phyloP scores from a whole-genome alignment of 2,888 invertebrate genomes.

The Microchrysa polita region DNA sequence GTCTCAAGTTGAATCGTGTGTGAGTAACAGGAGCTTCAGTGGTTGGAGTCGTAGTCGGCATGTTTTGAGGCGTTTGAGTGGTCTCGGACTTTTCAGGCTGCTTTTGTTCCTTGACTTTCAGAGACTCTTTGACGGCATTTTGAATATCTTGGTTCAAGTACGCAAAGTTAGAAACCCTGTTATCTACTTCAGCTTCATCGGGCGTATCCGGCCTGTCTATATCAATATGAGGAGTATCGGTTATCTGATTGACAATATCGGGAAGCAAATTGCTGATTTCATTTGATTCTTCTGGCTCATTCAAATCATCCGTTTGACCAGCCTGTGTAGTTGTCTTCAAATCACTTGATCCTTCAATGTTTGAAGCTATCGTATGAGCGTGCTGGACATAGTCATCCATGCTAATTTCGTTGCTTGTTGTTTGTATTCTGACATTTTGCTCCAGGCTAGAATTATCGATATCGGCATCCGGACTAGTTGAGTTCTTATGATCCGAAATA shows the following conservation, averaged over 20 bases:
- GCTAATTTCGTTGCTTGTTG: constrained; percentile 56
- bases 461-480: background rate
- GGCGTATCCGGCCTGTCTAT: background rate
- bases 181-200: constrained; percentile 45
- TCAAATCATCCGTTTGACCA: constrained; percentile 44
- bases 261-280: constrained; percentile 61
- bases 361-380: constrained; percentile 63
- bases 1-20: constrained; percentile 25
- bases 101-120: constrained; percentile 48
- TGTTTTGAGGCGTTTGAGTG: constrained; percentile 23
- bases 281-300: constrained; percentile 58
- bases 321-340: constrained; percentile 51
- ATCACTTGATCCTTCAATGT: constrained; percentile 58
- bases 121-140: background rate
- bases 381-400: constrained; percentile 62
- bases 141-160: constrained; percentile 58
- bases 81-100: constrained; percentile 46
- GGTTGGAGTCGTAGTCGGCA: constrained; percentile 7
- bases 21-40: constrained; percentile 26
- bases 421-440: background rate
- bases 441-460: background rate
- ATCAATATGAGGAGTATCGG: constrained; percentile 47
- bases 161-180: constrained; percentile 59
- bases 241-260: constrained; percentile 61
- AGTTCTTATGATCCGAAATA: constrained; percentile 48